Base-by-base conservation (phyloP, 2,797 vertebrate species). In the Morus bassanus region DNA sequence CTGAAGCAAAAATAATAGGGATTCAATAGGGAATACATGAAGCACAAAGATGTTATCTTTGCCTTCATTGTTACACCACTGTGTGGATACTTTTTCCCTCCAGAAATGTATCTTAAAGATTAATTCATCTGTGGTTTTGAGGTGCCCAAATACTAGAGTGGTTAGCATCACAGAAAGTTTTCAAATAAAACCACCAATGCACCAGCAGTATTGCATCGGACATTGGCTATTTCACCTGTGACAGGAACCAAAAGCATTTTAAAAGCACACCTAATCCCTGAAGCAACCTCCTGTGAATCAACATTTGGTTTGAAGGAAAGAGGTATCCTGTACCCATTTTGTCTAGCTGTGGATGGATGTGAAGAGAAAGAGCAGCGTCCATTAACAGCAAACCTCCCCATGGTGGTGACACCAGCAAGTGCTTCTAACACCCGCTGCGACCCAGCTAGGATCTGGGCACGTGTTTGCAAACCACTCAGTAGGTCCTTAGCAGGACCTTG, bases 361-460 rank as follows among this genome's bases (percentile, higher is more conserved):
- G 23, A 68, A 90, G 41, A 72, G 57, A n/a, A 64, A 24, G 43
- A 57, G 24, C n/a, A 53, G 39, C 0, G 1, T 7, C 11, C 33
- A 3, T 12, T 35, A 63, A 31, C 45, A 78, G 37, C 35, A 84
- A 56, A 73, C 4, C 22, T n/a, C 35, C 9, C 46, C 10, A 0
- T 0, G 33, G 21, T 6, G 79, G 57, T 60, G 37, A 61, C 56
- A 85, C 25, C 50, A 64, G 25, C 22, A 11, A 33, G 51, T 3
- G 37, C 35, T n/a, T 41, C 54, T 8, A 28, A 31, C 21, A 17
- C 13, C 18, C 8, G 7, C 13, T 9, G 12, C 0, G 0, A 54
- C 51, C 59, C 37, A 15, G 19, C 2, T 0, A 21, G 41, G 75
- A 78, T 18, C 28, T 10, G 27, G 50, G 41, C 53, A 73, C 0